Percentiles rank a stretch among this genome's conserved stretches.
Conservation (phyloP, 2,113 vertebrate species). For the Actenoides hombroni region DNA sequence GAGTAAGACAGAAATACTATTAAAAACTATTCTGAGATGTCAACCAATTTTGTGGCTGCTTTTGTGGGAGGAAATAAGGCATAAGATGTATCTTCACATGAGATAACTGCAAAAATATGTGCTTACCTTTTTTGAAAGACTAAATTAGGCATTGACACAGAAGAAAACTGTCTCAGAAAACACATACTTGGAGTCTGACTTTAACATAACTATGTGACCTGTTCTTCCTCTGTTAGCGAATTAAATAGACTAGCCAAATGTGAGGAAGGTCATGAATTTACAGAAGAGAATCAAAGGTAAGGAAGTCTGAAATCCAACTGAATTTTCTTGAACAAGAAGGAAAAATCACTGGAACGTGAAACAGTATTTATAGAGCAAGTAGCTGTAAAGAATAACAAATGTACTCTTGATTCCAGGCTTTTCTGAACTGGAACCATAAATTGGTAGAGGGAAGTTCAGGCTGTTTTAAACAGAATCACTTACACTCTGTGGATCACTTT, state of each 20-base stretch:
- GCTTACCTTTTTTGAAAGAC: neutral
- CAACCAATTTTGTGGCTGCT: neutral
- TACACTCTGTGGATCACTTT: neutral
- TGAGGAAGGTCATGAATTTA: neutral
- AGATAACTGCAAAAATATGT: neutral
- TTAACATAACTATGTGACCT: neutral
- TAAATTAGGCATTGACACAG: neutral
- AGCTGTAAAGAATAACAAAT: neutral
- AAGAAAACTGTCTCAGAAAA: neutral
- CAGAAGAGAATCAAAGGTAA: neutral
- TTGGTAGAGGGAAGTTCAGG: neutral
- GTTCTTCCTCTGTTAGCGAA: neutral
- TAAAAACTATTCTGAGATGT: neutral
- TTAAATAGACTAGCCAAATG: neutral
- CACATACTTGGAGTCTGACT: neutral
- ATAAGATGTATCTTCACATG: neutral
- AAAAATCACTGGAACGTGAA: neutral
- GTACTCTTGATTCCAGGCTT: neutral
- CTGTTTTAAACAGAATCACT: neutral
- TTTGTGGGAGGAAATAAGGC: neutral
- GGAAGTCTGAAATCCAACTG: neutral
- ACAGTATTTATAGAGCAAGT: neutral
- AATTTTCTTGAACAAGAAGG: neutral
- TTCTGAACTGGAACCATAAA: neutral
- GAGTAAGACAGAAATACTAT: neutral